A percentile compares a stretch with the other conserved stretches of the same genome.
Conservation (phyloP, 2,888 invertebrate genomes). For the Diaperis boleti region DNA sequence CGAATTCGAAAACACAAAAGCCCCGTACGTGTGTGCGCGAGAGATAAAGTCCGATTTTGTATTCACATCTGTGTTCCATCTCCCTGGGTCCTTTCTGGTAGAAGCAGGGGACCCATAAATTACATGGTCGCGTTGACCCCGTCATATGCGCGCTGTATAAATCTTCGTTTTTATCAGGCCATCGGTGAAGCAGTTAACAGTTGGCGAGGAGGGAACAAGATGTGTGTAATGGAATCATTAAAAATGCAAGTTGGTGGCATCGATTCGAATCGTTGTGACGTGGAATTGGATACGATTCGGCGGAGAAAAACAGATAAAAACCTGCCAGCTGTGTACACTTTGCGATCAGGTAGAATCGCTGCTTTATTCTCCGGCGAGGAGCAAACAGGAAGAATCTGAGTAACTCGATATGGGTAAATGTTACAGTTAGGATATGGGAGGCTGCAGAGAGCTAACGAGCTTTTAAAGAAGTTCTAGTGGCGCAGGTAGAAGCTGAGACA, state of each 20-base stretch:
- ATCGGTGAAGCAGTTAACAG: constrained; percentile 20
- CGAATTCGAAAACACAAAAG: constrained; percentile 18
- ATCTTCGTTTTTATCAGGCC: constrained; percentile 16
- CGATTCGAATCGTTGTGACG: constrained; percentile 1
- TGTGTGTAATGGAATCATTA: constrained; percentile 10
- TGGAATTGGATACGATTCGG: constrained; percentile 17
- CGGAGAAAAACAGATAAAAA: constrained; percentile 35
- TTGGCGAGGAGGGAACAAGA: not conserved
- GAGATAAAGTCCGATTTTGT: constrained; percentile 52
- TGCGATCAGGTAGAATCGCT: constrained; percentile 33
- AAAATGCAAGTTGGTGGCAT: constrained; percentile 14
- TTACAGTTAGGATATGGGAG: not conserved
- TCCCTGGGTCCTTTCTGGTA: constrained; percentile 28
- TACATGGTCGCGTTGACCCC: constrained; percentile 9
- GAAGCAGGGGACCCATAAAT: constrained; percentile 15
- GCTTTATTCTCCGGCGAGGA: not conserved
- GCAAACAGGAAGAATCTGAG: constrained; percentile 14
- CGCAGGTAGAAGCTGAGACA: too few relatives aligned
- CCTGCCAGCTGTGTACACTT: constrained; percentile 38
- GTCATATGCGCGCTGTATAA: constrained; percentile 7
- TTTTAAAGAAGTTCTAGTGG: too few relatives aligned
- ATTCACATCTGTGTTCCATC: constrained; percentile 51
- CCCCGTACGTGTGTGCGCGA: constrained; percentile 1
- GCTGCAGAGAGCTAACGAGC: too few relatives aligned
- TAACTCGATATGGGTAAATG: constrained; percentile 25